Conservation (phyloP, 2,113 vertebrate species). For the Lates calcarifer region DNA sequence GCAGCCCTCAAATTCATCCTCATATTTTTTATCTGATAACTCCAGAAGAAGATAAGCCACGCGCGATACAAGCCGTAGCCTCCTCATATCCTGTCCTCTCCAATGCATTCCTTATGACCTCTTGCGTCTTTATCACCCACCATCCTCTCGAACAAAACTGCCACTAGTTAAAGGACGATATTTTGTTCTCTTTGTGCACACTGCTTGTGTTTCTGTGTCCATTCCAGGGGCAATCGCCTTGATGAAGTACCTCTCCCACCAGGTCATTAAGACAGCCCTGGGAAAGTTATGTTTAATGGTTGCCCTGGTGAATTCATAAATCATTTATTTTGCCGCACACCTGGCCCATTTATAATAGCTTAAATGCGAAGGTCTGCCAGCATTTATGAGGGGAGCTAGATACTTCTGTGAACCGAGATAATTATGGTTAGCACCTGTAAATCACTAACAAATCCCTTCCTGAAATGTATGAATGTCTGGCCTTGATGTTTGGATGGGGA, state of each 20-base stretch:
- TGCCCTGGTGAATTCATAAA: constrained; percentile 82
- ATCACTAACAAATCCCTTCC: constrained; percentile 45
- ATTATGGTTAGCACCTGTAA: constrained; percentile 59
- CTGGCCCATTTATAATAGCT: constrained; percentile 81
- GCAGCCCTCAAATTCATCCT: constrained; percentile 45
- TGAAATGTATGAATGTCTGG: constrained; percentile 33
- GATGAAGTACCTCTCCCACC: constrained; percentile 82
- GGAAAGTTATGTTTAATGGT: constrained; percentile 86
- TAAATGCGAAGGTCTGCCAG: constrained; percentile 72
- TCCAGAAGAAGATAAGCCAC: constrained; percentile 49
- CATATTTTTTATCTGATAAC: constrained; percentile 56
- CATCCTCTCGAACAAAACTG: constrained; percentile 13
- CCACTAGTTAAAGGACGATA: constrained; percentile 64
- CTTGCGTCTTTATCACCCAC: constrained; percentile 50
- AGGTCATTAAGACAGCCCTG: constrained; percentile 85
- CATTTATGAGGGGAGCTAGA: constrained; percentile 64
- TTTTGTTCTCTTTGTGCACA: constrained; percentile 49
- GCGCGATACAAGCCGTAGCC: constrained; percentile 39
- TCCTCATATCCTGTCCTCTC: constrained; percentile 63
- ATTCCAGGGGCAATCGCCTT: constrained; percentile 67
- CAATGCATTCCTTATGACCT: constrained; percentile 51
- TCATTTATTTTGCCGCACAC: constrained; percentile 84
- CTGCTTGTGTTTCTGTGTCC: constrained; percentile 73
- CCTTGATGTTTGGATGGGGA: constrained; percentile 37
- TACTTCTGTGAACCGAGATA: constrained; percentile 52